Conservation (phyloP, 53 echinoderm and acorn worm species). For the Antedon mediterranea region DNA sequence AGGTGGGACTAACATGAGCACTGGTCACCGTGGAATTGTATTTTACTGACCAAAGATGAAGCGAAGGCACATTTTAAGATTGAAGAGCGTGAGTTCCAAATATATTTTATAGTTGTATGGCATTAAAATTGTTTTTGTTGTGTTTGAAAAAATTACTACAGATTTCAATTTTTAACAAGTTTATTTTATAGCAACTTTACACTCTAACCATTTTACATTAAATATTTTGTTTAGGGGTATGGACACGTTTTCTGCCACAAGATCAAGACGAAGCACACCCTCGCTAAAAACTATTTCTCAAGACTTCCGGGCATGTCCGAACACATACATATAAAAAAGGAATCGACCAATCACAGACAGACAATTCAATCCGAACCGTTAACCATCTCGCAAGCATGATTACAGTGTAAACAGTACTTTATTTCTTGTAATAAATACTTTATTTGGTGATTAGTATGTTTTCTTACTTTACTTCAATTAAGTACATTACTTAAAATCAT, state of each 20-base stretch:
- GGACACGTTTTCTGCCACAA: slow-evolving; percentile 99
- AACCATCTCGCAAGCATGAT: slow-evolving; percentile 8
- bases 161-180: no score
- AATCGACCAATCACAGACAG: slow-evolving; percentile 5
- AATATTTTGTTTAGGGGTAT: slow-evolving; percentile 85
- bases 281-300: slow-evolving; percentile 85
- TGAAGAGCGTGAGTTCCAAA: slow-evolving; percentile 50
- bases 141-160: no score
- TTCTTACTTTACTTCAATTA: no score
- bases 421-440: no score
- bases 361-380: slow-evolving; percentile 14
- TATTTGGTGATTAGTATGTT: no score
- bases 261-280: slow-evolving; percentile 87
- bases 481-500: no score
- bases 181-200: no score
- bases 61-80: slow-evolving; percentile 80
- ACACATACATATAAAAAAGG: slow-evolving; percentile 41
- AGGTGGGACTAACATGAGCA: slow-evolving; percentile 93
- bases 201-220: no score
- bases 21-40: slow-evolving; percentile 98
- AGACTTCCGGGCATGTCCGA: slow-evolving; percentile 90
- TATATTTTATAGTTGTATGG: no score
- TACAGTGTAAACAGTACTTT: no score
- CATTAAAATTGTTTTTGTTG: no score
- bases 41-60: slow-evolving; percentile 97